phyloP scores from a whole-genome alignment of 1,140 invertebrate species.

The Drosophila carrolli region DNA sequence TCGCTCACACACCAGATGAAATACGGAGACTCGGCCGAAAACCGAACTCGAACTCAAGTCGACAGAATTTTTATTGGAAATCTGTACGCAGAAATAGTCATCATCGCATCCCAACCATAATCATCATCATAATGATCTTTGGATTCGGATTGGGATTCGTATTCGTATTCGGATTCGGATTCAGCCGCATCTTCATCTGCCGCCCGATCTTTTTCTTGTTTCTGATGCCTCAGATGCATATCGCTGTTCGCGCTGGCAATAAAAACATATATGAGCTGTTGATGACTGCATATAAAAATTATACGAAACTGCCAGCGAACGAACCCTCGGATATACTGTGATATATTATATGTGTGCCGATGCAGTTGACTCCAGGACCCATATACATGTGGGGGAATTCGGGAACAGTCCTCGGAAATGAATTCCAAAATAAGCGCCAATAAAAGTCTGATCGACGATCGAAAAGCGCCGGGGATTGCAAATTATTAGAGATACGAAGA shows the following conservation, averaged over 20 bases:
- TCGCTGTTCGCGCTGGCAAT: slow-evolving; percentile 68
- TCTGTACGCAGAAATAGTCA: slow-evolving; percentile 81
- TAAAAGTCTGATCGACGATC: slow-evolving; percentile 1
- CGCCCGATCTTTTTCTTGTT: slow-evolving; percentile 45
- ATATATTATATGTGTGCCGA: slow-evolving; percentile 34
- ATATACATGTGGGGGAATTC: slow-evolving; percentile 3
- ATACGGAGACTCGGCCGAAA: slow-evolving; percentile 41
- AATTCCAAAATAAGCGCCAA: slow-evolving; percentile 4
- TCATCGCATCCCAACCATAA: slow-evolving; percentile 26
- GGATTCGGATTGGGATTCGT: slow-evolving; percentile 20
- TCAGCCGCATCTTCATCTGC: slow-evolving; percentile 36
- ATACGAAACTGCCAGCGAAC: slow-evolving; percentile 56
- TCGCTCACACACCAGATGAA: slow-evolving; percentile 74
- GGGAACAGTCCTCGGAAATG: neutral
- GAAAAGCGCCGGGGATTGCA: neutral
- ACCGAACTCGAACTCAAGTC: slow-evolving; percentile 31
- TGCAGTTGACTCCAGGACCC: neutral
- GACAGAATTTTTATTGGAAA: slow-evolving; percentile 75
- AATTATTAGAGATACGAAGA: neutral
- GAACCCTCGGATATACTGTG: slow-evolving; percentile 25
- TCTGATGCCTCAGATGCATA: slow-evolving; percentile 72
- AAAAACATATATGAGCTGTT: slow-evolving; percentile 82
- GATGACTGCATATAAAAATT: slow-evolving; percentile 81
- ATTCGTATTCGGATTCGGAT: slow-evolving; percentile 31
- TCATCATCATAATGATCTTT: slow-evolving; percentile 19